Evolutionary conservation across 1,140 invertebrate genomes (phyloP).

Genomic region (Drosophila lini): DNA sequence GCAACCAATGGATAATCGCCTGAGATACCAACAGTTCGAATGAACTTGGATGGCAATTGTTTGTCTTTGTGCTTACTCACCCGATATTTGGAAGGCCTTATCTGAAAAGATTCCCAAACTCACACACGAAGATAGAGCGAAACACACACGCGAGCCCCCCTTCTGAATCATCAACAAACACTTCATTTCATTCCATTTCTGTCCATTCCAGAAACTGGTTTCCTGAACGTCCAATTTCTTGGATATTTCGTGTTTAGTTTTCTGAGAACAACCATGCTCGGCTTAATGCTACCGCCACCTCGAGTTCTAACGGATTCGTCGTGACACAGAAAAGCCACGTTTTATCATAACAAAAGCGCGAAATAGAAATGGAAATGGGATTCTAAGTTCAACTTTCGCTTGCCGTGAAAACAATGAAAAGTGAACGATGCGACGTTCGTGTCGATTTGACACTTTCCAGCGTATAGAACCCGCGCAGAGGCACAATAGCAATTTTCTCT

Average conservation of each 20-base stretch:
- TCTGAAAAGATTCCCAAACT: conserved; percentile 32
- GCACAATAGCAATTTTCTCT: conserved; percentile 9
- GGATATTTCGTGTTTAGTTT: conserved; percentile 27
- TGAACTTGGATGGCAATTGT: conserved; percentile 9
- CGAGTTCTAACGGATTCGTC: conserved; percentile 25
- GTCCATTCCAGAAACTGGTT: conserved; percentile 34
- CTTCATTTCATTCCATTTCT: conserved; percentile 16
- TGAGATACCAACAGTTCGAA: conserved; percentile 9
- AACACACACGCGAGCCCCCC: conserved; percentile 10
- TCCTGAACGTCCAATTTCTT: conserved; percentile 8
- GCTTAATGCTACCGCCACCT: background rate
- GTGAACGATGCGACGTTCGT: conserved; percentile 32
- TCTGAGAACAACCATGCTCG: conserved; percentile 17
- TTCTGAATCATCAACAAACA: conserved; percentile 35
- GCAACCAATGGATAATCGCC: conserved; percentile 7
- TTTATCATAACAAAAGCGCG: conserved; percentile 17
- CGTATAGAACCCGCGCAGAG: conserved; percentile 2
- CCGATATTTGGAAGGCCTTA: conserved; percentile 21
- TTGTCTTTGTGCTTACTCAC: conserved; percentile 35
- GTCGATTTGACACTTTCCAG: conserved; percentile 35
- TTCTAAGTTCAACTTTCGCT: conserved; percentile 43
- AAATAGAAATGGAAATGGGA: conserved; percentile 17
- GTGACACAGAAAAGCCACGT: conserved; percentile 21
- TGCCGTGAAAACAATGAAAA: conserved; percentile 30
- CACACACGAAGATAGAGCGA: conserved; percentile 2